Evolutionary conservation across 2,113 vertebrate genomes (phyloP).

Genomic region (Stigmatopora argus): DNA sequence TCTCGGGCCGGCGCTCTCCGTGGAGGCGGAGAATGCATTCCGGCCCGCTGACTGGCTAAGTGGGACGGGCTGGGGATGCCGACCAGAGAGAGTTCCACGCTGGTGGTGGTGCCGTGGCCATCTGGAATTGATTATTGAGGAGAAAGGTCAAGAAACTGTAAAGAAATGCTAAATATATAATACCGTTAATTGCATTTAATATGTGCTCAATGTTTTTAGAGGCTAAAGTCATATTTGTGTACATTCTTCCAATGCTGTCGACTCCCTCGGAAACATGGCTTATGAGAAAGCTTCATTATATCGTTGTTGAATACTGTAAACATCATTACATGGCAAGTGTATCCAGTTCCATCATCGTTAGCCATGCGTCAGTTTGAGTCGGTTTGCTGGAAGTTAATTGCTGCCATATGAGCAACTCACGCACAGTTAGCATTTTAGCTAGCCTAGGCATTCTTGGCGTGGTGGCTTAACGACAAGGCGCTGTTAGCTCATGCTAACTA

Average conservation of each 20-base stretch:
- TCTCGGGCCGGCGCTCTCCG: slow-evolving; percentile 73
- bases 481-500: background rate
- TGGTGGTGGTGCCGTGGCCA: slow-evolving; percentile 55
- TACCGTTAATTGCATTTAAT: too few species aligned
- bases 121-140: slow-evolving; percentile 42
- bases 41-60: slow-evolving; percentile 71
- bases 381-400: slow-evolving; percentile 22
- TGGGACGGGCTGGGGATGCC: slow-evolving; percentile 65
- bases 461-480: slow-evolving; percentile 14
- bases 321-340: slow-evolving; percentile 21
- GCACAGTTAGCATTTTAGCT: slow-evolving; percentile 1
- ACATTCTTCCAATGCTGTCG: background rate
- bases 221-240: background rate
- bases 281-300: slow-evolving; percentile 28
- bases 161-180: background rate
- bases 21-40: slow-evolving; percentile 89
- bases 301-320: slow-evolving; percentile 33
- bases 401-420: slow-evolving; percentile 27
- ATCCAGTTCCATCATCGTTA: slow-evolving; percentile 31
- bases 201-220: too few species aligned
- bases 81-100: slow-evolving; percentile 54
- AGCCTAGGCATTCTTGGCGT: background rate
- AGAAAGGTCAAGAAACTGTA: background rate
- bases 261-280: slow-evolving; percentile 5
- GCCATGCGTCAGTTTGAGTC: slow-evolving; percentile 25